Percentiles rank a stretch among this genome's conserved stretches.
These are phyloP conservation scores for Leptarthrus brevirostris DNA, from an alignment of 2,888 invertebrate genomes.

Conservation along the genomic window DNA sequence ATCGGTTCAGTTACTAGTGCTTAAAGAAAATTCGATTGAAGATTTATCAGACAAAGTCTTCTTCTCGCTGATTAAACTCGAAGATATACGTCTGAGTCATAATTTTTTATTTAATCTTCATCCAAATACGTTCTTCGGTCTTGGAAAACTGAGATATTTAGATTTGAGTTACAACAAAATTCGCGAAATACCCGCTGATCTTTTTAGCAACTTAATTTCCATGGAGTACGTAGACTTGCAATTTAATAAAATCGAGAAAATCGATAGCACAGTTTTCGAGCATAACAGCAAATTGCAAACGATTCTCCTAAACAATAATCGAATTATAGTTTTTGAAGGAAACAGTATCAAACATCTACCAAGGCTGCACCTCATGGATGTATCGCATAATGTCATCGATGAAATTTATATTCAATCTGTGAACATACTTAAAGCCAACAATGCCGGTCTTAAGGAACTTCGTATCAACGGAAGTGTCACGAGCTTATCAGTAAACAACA, in stretches of 20 bases:
- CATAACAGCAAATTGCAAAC: slow-evolving; percentile 12
- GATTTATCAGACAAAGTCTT: slow-evolving; percentile 9
- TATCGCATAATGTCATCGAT: slow-evolving; percentile 22
- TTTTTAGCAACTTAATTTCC: background rate
- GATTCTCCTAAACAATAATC: slow-evolving; percentile 32
- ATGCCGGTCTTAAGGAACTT: background rate
- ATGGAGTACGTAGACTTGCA: slow-evolving; percentile 28
- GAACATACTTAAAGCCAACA: background rate
- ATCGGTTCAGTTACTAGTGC: background rate
- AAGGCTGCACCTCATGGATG: slow-evolving; percentile 7
- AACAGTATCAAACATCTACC: slow-evolving; percentile 6
- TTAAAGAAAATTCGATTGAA: background rate
- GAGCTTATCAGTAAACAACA: slow-evolving; percentile 7
- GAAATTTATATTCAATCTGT: slow-evolving; percentile 20
- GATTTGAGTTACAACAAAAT: slow-evolving; percentile 29
- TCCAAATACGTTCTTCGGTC: background rate
- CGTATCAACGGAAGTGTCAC: slow-evolving; percentile 23
- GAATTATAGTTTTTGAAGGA: slow-evolving; percentile 21
- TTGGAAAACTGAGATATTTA: slow-evolving; percentile 18
- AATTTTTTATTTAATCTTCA: background rate
- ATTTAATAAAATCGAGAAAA: slow-evolving; percentile 28
- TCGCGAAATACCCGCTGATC: background rate
- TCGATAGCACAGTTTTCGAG: slow-evolving; percentile 6
- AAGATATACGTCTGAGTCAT: background rate
- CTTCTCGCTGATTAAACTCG: background rate